Evolutionary conservation across 1,140 invertebrate genomes (phyloP).

Genomic region (Phthorimaea operculella): DNA sequence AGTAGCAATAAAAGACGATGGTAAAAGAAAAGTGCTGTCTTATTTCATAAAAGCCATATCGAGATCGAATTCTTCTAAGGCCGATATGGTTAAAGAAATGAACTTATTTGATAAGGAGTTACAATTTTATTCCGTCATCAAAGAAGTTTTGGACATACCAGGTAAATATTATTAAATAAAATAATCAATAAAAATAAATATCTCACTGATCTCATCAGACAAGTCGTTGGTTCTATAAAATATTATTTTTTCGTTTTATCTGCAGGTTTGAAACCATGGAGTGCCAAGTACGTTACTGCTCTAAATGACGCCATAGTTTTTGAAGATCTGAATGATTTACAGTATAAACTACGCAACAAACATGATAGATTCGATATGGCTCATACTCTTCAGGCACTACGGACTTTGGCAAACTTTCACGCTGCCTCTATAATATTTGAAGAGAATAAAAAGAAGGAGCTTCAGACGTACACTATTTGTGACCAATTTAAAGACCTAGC

Average conservation of each 20-base stretch:
- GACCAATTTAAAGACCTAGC: slow-evolving; percentile 36
- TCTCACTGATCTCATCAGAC: neutral
- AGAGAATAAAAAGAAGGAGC: slow-evolving; percentile 31
- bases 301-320: slow-evolving; percentile 47
- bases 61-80: slow-evolving; percentile 43
- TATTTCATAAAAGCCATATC: slow-evolving; percentile 56
- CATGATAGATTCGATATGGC: slow-evolving; percentile 41
- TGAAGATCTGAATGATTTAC: slow-evolving; percentile 41
- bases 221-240: slow-evolving; percentile 5
- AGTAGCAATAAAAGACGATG: slow-evolving; percentile 23
- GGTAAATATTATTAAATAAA: slow-evolving; percentile 24
- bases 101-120: slow-evolving; percentile 45
- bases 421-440: slow-evolving; percentile 50
- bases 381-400: slow-evolving; percentile 45
- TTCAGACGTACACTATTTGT: slow-evolving; percentile 28
- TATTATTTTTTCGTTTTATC: slow-evolving; percentile 15
- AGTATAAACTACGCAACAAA: slow-evolving; percentile 41
- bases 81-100: slow-evolving; percentile 41
- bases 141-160: slow-evolving; percentile 24
- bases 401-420: slow-evolving; percentile 48
- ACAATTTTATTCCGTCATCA: slow-evolving; percentile 40
- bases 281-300: slow-evolving; percentile 31
- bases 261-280: slow-evolving; percentile 45
- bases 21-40: slow-evolving; percentile 19
- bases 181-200: neutral